A percentile compares a stretch with the other conserved stretches of the same genome.
Conservation (phyloP, 2,797 vertebrate genomes). For the Dendrocincla tyrannina region DNA sequence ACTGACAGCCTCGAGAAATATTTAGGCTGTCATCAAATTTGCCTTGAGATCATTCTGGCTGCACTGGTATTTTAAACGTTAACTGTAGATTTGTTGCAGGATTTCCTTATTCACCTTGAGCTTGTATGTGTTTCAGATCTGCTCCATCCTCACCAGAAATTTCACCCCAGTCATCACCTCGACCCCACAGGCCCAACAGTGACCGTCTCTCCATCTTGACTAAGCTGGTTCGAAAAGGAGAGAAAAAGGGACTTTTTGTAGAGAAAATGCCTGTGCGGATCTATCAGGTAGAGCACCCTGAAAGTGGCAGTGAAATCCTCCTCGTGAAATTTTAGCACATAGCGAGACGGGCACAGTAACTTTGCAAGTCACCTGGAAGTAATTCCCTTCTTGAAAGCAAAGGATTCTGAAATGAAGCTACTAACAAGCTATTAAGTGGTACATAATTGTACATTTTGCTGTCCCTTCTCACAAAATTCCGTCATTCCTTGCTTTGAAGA, state of each 20-base stretch:
- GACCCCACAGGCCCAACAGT: slow-evolving; percentile 93
- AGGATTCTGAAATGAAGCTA: background rate
- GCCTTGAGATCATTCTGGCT: background rate
- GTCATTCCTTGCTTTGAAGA: background rate
- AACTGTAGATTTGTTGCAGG: background rate
- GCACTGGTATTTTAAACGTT: background rate
- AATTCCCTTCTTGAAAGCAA: background rate
- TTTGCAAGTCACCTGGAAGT: background rate
- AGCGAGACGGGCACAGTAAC: background rate
- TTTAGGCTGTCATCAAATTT: background rate
- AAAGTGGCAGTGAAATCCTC: background rate
- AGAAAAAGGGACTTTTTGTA: slow-evolving; percentile 98
- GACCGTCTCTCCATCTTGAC: slow-evolving; percentile 96
- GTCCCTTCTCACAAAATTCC: background rate
- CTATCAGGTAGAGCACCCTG: slow-evolving; percentile 85
- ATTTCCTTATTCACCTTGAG: background rate
- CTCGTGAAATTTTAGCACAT: fast-evolving
- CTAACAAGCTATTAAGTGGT: background rate
- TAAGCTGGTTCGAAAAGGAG: slow-evolving; percentile 94
- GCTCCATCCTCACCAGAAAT: slow-evolving; percentile 98
- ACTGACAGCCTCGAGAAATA: background rate
- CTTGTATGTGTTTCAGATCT: slow-evolving; percentile 78
- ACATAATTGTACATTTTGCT: background rate
- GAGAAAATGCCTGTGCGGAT: slow-evolving; percentile 98
- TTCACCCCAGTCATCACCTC: slow-evolving; percentile 96